Percentiles rank a stretch among this genome's conserved stretches.
Evolutionary conservation across 1,140 invertebrate genomes (phyloP).

Genomic region (Aphidius gifuensis): DNA sequence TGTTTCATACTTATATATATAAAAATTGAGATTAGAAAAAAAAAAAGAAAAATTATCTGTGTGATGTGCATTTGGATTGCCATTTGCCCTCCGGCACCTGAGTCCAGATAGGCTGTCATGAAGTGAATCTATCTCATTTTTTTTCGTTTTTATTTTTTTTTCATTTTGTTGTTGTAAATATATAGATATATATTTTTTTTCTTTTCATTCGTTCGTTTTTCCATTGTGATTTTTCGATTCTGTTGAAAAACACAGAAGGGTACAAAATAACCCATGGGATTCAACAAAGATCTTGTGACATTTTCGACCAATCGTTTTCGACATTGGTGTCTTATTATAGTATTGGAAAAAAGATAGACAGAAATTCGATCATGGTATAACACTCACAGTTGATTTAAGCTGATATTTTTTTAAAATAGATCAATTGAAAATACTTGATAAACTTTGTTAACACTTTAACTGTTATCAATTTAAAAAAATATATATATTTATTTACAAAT

Average conservation of each 20-base stretch:
- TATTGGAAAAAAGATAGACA: neutral
- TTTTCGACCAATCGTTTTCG: constrained; percentile 5
- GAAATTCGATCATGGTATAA: neutral
- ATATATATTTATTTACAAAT: too few species aligned
- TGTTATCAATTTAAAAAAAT: too few species aligned
- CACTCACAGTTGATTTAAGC: too few species aligned
- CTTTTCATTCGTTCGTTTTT: neutral
- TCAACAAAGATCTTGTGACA: neutral
- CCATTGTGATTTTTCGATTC: neutral
- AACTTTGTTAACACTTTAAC: too few species aligned
- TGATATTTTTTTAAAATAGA: too few species aligned
- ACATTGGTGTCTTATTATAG: constrained; percentile 2
- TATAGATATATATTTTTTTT: neutral
- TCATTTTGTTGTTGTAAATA: neutral
- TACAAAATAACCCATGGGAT: neutral
- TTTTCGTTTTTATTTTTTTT: neutral
- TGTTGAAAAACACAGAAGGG: neutral
- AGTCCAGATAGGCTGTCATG: constrained; percentile 8
- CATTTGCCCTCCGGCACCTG: constrained; percentile 31
- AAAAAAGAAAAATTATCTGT: constrained; percentile 4
- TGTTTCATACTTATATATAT: too few species aligned
- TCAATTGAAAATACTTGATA: too few species aligned
- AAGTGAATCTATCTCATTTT: neutral
- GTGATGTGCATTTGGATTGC: constrained; percentile 32
- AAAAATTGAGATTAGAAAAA: constrained; percentile 13